These are phyloP conservation scores for Hydrochoerus hydrochaeris DNA, from an alignment of 2,113 vertebrate species.

Conservation along the genomic window DNA sequence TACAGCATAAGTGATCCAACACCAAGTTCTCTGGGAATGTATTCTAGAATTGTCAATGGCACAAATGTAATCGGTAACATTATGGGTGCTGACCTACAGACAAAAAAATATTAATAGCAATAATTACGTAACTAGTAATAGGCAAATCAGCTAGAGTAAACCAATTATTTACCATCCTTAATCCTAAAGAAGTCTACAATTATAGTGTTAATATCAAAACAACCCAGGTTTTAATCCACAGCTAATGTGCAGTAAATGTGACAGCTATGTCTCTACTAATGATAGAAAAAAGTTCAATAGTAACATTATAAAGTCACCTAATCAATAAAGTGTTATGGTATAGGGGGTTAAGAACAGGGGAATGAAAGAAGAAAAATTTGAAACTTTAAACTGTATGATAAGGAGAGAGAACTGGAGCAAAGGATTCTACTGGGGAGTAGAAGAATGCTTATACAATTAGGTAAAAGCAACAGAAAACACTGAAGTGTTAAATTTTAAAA, in stretches of 20 bases:
- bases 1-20: no score
- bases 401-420: neutral
- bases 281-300: neutral
- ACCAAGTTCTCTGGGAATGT: no score
- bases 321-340: neutral
- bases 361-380: neutral
- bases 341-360: neutral
- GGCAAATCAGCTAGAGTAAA: no score
- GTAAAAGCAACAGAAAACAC: neutral
- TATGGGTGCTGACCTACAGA: no score
- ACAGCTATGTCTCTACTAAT: neutral
- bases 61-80: no score
- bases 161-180: no score
- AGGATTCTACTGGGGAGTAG: neutral
- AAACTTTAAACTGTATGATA: neutral
- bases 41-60: no score
- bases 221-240: neutral
- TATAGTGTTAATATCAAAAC: neutral
- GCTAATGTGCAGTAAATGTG: neutral
- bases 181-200: neutral
- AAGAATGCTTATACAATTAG: neutral
- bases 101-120: no score
- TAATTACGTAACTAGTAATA: no score
- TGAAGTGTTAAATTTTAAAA: neutral
- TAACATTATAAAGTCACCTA: neutral